A percentile compares a stretch with the other conserved stretches of the same genome.
These are phyloP conservation scores for Ormyrus nitidulus DNA, from an alignment of 2,888 invertebrate genomes.

Conservation along the genomic window DNA sequence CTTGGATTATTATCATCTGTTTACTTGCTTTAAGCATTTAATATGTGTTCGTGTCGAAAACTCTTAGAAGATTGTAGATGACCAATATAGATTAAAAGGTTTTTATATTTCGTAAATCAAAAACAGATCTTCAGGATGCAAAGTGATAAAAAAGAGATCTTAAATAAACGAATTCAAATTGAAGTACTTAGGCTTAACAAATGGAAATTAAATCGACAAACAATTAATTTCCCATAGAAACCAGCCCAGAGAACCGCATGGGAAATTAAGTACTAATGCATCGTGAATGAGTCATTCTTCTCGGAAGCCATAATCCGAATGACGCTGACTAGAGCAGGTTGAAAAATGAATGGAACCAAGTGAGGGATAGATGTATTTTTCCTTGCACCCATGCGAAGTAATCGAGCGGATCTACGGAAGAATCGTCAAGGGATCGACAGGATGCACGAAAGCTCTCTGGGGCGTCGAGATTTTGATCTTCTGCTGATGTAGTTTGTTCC, in stretches of 20 bases:
- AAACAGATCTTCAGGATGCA: neutral
- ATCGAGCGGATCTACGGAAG: neutral
- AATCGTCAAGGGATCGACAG: neutral
- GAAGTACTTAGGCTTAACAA: too few species aligned
- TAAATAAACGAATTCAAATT: neutral
- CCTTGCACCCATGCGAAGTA: neutral
- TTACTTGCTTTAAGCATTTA: too few species aligned
- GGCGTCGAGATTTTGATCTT: constrained; percentile 22
- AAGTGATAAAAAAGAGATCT: neutral
- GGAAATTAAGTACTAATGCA: neutral
- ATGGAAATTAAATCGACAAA: too few species aligned
- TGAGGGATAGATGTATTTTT: constrained; percentile 8
- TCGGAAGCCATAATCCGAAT: neutral
- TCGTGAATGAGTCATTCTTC: constrained; percentile 1
- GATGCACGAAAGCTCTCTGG: neutral
- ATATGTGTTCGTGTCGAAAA: too few species aligned
- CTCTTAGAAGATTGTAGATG: too few species aligned
- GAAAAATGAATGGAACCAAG: constrained; percentile 6
- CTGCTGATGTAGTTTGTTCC: neutral
- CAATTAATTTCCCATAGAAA: neutral
- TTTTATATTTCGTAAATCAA: too few species aligned
- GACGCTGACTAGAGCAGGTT: constrained; percentile 3
- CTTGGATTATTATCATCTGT: too few species aligned
- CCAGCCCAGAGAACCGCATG: neutral
- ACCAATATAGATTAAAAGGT: too few species aligned